Evolutionary conservation across 1,140 invertebrate species (phyloP), one percentile per base, ranked within the genome.

Genomic region (Helicoverpa zea): DNA sequence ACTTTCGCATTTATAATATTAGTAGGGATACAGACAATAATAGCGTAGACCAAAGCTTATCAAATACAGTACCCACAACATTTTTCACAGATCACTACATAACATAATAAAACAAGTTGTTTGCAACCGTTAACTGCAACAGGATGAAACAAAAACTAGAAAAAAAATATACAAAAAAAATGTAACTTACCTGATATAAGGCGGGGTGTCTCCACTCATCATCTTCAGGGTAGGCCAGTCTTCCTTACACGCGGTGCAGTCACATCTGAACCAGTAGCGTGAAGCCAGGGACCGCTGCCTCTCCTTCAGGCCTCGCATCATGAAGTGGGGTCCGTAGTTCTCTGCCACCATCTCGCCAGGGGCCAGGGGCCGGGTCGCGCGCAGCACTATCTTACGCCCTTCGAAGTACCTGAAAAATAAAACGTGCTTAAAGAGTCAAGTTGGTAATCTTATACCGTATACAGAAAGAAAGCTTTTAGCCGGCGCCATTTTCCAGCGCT

Each of bases 321-420:
- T 96, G 89, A 98, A 98, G 77, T 97, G 96, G 7, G 97, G 98
- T 0, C 98, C 98, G 92, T 99, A 99, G 91, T 98, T 98, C 87
- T 98, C 98, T 1, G 96, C 96, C 1, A 98, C 96, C 58, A 97
- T 88, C 51, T 97, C 96, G 0, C 97, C 97, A 1, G 95, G 91
- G 13, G 93, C 87, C 61, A 98, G 89, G 0, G 96, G 96, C 66
- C 96, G 95, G 1, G 96, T 96, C 0, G 98, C 96, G 18, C 96
- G 95, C 0, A 98, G 94, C 0, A 98, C 96, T 79, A 98, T 97
- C 49, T 96, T 95, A 74, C 96, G 96, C 0, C 97, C 97, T 78
- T 96, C 96, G 86, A 98, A 98, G 89, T 98, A 97, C 86, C 98
- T 97, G 87, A 5, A 61, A 5, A 11, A 23, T 7, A 49, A 7